phyloP scores from a whole-genome alignment of 2,113 vertebrate species.

The Dolichallabes microphthalmus region DNA sequence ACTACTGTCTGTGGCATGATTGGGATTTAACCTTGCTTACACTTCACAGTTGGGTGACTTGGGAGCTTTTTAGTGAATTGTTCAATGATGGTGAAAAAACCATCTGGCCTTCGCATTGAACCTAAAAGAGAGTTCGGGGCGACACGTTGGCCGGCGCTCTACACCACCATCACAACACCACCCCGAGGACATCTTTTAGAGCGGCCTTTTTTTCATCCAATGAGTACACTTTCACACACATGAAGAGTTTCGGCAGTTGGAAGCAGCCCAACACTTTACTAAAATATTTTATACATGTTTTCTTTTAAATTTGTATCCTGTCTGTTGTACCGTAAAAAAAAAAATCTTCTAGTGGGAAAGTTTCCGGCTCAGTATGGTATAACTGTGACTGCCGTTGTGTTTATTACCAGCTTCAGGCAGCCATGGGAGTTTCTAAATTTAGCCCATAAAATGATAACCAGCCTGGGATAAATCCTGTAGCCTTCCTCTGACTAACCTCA shows the following conservation, averaged over 20 bases:
- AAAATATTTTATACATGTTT: not conserved
- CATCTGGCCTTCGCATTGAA: too few relatives aligned
- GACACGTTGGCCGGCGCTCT: not conserved
- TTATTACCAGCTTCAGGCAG: not conserved
- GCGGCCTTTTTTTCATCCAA: not conserved
- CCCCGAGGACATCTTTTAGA: not conserved
- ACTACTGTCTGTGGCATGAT: not conserved
- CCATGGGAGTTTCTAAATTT: slow-evolving; percentile 23
- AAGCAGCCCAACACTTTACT: not conserved
- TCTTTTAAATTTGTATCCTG: not conserved
- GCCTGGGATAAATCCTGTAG: not conserved
- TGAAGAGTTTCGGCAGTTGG: not conserved
- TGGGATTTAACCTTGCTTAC: not conserved
- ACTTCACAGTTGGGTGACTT: not conserved
- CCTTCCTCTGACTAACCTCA: slow-evolving; percentile 13
- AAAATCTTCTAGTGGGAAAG: not conserved
- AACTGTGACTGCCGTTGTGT: not conserved
- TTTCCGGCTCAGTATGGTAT: not conserved
- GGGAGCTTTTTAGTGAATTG: not conserved
- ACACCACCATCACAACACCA: not conserved
- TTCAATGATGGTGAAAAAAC: too few relatives aligned
- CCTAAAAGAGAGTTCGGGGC: not conserved
- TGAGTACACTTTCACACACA: not conserved
- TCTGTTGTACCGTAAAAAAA: not conserved
- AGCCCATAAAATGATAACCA: slow-evolving; percentile 15